These are phyloP conservation scores for Agriopis aurantiaria DNA, from an alignment of 2,888 invertebrate species.

Conservation along the genomic window DNA sequence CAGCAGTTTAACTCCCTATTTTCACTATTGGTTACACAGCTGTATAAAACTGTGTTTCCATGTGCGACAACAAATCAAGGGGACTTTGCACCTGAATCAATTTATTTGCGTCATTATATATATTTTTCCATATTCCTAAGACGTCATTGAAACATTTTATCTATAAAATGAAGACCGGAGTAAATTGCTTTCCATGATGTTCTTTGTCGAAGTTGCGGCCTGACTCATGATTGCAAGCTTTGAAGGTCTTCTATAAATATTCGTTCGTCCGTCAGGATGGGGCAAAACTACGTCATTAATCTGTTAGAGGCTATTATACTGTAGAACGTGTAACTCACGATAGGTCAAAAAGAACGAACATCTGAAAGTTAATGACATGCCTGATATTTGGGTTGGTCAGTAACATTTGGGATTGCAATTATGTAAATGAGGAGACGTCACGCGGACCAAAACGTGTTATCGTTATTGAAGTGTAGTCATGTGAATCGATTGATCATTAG, in stretches of 20 bases:
- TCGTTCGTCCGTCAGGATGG: conserved; percentile 15
- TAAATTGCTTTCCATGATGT: neutral
- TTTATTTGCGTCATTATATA: conserved; percentile 9
- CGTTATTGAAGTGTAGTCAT: conserved; percentile 1
- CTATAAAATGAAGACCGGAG: neutral
- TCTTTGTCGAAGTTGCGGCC: conserved; percentile 1
- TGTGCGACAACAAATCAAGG: conserved; percentile 29
- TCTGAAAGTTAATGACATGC: conserved; percentile 35
- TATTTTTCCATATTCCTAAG: conserved; percentile 1
- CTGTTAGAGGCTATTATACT: conserved; percentile 22
- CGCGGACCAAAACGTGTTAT: conserved; percentile 13
- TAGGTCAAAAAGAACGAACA: conserved; percentile 39
- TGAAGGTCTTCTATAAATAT: conserved; percentile 25
- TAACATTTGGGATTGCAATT: conserved; percentile 30
- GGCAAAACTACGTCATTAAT: conserved; percentile 27
- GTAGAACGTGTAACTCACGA: conserved; percentile 32
- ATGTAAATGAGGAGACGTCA: conserved; percentile 24
- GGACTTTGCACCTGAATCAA: conserved; percentile 16
- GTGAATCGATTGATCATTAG: conserved; percentile 13
- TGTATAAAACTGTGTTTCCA: conserved; percentile 11
- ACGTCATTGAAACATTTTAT: conserved; percentile 3
- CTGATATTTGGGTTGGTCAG: conserved; percentile 34
- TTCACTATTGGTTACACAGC: conserved; percentile 24
- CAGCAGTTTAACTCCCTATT: conserved; percentile 11
- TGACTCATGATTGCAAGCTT: conserved; percentile 12